A percentile compares a stretch with the other conserved stretches of the same genome.
Evolutionary conservation across 2,113 vertebrate species (phyloP).

Genomic region (Cnemophilus loriae): DNA sequence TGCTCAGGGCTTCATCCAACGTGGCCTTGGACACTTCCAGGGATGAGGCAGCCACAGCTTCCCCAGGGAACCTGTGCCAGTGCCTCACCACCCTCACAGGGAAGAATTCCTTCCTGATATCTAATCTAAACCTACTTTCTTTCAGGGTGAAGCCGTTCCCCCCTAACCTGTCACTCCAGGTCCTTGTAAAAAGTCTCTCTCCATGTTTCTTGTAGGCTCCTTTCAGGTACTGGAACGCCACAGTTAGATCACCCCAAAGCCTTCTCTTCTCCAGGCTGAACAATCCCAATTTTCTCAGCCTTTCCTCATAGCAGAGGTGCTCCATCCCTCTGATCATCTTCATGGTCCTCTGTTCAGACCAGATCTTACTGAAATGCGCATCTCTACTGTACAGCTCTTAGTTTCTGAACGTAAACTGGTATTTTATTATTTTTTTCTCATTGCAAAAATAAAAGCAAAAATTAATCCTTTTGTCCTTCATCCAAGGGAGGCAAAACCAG

Average conservation of each 20-base stretch:
- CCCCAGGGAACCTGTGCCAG: neutral
- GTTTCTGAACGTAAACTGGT: neutral
- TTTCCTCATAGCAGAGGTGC: neutral
- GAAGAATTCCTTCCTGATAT: no score
- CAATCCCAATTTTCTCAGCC: neutral
- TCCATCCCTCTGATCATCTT: neutral
- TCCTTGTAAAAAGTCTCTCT: neutral
- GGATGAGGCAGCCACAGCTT: neutral
- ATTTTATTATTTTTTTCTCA: neutral
- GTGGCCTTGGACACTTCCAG: neutral
- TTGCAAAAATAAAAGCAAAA: neutral
- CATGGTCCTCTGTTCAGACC: neutral
- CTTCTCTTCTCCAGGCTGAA: neutral
- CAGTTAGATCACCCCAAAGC: neutral
- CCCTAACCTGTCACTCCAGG: neutral
- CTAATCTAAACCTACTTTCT: neutral
- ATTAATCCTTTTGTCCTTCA: neutral
- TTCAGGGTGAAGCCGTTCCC: neutral
- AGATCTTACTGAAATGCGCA: neutral
- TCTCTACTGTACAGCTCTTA: neutral
- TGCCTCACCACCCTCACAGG: neutral
- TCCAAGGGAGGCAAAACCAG: neutral
- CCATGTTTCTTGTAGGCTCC: no score
- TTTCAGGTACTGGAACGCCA: neutral
- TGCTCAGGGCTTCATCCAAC: neutral